These are phyloP conservation scores for Conus ventricosus DNA, from an alignment of 1,140 invertebrate species.

Conservation along the genomic window DNA sequence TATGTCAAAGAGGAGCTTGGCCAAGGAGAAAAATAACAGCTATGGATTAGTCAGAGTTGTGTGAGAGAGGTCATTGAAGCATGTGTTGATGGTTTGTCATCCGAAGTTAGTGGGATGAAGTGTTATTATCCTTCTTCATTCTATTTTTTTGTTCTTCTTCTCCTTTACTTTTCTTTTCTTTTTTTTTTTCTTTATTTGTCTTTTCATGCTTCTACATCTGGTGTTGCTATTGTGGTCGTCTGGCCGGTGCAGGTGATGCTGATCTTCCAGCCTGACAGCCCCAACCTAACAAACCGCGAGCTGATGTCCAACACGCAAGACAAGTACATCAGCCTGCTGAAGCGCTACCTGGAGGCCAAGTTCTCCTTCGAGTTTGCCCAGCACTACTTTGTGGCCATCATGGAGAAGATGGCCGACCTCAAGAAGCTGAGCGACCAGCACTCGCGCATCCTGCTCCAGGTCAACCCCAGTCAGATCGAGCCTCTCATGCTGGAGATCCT, in stretches of 20 bases:
- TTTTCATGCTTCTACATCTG: too few species aligned
- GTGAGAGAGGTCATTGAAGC: too few species aligned
- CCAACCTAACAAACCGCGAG: constrained; percentile 86
- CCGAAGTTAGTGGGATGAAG: too few species aligned
- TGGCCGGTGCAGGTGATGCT: constrained; percentile 85
- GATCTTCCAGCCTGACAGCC: constrained; percentile 88
- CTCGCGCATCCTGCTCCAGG: constrained; percentile 90
- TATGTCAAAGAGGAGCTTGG: too few species aligned
- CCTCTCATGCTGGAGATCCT: constrained; percentile 85
- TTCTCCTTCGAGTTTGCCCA: constrained; percentile 76
- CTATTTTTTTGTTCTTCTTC: too few species aligned
- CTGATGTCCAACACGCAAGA: constrained; percentile 82
- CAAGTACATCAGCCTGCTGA: constrained; percentile 91
- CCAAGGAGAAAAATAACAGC: too few species aligned
- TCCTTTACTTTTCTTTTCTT: too few species aligned
- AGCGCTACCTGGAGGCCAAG: constrained; percentile 89
- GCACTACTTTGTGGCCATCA: constrained; percentile 79
- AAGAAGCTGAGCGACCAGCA: constrained; percentile 90
- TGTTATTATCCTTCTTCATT: too few species aligned
- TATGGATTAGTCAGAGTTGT: too few species aligned
- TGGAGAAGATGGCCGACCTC: constrained; percentile 90
- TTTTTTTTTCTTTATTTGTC: too few species aligned
- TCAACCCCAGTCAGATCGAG: constrained; percentile 91
- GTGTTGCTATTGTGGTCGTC: too few species aligned
- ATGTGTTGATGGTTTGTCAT: too few species aligned